Base-by-base conservation (phyloP, 1,140 invertebrate species). In the Asobara japonica region DNA sequence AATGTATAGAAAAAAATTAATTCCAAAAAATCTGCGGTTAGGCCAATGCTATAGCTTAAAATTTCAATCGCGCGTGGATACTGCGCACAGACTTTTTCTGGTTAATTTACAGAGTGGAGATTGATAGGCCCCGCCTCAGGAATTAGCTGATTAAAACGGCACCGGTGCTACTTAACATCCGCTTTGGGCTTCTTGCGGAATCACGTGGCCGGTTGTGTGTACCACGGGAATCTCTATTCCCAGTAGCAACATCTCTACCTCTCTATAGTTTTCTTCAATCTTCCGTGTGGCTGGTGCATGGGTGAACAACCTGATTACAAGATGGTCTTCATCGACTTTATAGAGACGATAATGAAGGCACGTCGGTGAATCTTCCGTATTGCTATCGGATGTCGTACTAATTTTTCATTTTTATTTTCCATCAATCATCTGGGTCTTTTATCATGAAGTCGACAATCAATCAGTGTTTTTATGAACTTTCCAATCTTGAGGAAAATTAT, bases 61-160 rank as follows among this genome's bases (percentile, higher is more conserved):
- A n/a, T n/a, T n/a, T n/a, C n/a, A n/a, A n/a, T n/a, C n/a, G n/a
- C n/a, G n/a, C n/a, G n/a, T n/a, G n/a, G n/a, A n/a, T n/a, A n/a
- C n/a, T n/a, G n/a, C n/a, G n/a, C n/a, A n/a, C n/a, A n/a, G 22
- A 31, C 8, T 29, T 30, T 31, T 13, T 56, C 16, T 6, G 25
- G 22, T 56, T 56, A 27, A 18, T 56, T 25, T 25, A 29, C 31
- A 8, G 29, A 48, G 48, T 60, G 18, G 27, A 20, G 62, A 72
- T 72, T 66, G 70, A 72, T 72, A 20, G 56, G 29, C 64, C 41
- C 51, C 70, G 64, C 64, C 70, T 62, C 25, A 30, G 65, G 62
- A 62, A 65, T 65, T 41, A 18, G 64, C 61, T 62, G 71, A 72
- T 72, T 72, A 72, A 67, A 72, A 66, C 65, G 31, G 71, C 61